These are phyloP conservation scores for Cyprinodon variegatus DNA, from an alignment of 2,113 vertebrate genomes.

Conservation along the genomic window DNA sequence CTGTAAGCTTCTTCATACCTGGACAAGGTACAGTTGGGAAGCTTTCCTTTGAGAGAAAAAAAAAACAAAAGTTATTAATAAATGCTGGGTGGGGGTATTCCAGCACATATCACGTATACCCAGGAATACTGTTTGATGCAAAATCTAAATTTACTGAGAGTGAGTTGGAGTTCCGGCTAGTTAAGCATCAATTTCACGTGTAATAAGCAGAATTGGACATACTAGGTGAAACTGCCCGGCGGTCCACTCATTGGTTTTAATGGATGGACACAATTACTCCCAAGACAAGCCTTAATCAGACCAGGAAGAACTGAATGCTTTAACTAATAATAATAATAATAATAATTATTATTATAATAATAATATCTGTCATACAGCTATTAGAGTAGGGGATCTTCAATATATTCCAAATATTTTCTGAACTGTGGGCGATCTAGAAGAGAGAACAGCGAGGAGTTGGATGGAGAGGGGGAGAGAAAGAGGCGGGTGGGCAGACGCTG, in stretches of 20 bases:
- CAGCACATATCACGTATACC: slow-evolving; percentile 12
- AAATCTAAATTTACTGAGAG: slow-evolving; percentile 58
- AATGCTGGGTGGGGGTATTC: no score
- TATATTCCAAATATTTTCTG: background rate
- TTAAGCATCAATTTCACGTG: slow-evolving; percentile 73
- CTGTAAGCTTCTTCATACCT: background rate
- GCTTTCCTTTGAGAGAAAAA: no score
- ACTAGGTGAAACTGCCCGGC: slow-evolving; percentile 47
- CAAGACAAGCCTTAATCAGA: slow-evolving; percentile 28
- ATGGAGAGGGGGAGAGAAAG: slow-evolving; percentile 37
- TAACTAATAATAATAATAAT: background rate
- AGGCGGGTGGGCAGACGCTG: slow-evolving; percentile 21
- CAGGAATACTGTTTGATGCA: slow-evolving; percentile 61
- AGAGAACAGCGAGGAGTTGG: slow-evolving; percentile 18
- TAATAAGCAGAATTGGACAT: slow-evolving; percentile 67
- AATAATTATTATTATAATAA: slow-evolving; percentile 5
- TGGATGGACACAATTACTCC: slow-evolving; percentile 33
- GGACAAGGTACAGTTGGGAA: background rate
- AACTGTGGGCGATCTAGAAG: background rate
- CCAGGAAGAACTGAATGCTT: slow-evolving; percentile 1
- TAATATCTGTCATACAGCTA: background rate
- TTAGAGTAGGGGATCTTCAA: background rate
- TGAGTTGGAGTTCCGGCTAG: slow-evolving; percentile 57
- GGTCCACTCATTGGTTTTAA: slow-evolving; percentile 50
- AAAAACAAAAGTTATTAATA: no score